Percentiles rank a stretch among this genome's conserved stretches.
Evolutionary conservation across 2,113 vertebrate genomes (phyloP).

Genomic region (Platichthys flesus): DNA sequence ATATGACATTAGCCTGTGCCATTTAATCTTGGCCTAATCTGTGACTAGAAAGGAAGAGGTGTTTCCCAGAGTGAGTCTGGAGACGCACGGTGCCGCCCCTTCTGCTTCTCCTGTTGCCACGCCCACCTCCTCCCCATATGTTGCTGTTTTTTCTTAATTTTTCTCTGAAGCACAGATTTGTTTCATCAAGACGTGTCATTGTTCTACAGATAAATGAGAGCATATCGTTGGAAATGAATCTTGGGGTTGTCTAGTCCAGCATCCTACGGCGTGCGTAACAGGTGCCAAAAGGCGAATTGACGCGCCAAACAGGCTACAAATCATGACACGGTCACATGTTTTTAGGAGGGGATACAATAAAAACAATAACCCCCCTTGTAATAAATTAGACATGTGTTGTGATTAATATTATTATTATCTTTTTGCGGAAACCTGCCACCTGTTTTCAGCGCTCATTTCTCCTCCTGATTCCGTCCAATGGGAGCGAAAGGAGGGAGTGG

Average conservation of each 20-base stretch:
- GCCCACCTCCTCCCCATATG: conserved; percentile 19
- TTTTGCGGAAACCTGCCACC: conserved; percentile 46
- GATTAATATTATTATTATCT: background rate
- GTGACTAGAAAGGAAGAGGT: background rate
- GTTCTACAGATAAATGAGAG: background rate
- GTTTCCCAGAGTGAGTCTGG: background rate
- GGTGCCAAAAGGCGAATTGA: conserved; percentile 15
- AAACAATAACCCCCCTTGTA: background rate
- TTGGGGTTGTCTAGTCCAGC: background rate
- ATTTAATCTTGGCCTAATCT: background rate
- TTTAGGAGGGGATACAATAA: background rate
- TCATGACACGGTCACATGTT: background rate
- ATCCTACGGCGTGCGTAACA: conserved; percentile 27
- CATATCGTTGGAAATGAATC: background rate
- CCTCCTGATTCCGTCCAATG: conserved; percentile 75
- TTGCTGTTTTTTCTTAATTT: no score
- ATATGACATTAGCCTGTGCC: background rate
- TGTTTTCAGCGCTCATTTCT: conserved; percentile 64
- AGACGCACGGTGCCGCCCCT: background rate
- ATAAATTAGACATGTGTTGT: background rate
- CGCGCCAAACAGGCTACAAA: background rate
- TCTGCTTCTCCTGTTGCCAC: background rate
- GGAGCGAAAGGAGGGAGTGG: conserved; percentile 56
- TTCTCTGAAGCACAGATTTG: no score
- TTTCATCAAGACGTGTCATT: background rate